Conservation (phyloP, 2,113 vertebrate genomes). For the Falco punctatus region DNA sequence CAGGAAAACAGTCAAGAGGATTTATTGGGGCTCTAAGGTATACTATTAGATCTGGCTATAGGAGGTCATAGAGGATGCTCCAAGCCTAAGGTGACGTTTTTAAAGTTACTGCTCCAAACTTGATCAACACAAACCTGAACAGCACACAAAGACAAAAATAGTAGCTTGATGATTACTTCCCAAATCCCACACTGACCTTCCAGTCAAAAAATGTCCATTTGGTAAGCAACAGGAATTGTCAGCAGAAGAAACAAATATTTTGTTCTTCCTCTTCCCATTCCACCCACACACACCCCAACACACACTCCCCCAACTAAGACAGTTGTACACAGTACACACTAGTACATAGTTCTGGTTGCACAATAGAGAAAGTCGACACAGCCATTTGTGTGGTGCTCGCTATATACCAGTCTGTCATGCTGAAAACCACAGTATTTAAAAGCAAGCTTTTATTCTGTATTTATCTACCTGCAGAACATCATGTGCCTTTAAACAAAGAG, state of each 20-base stretch:
- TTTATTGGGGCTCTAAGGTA: not conserved
- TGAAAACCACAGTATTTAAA: not conserved
- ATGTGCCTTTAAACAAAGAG: not conserved
- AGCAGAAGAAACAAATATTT: not conserved
- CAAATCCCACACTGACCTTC: not conserved
- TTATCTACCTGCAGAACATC: not conserved
- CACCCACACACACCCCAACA: too few relatives aligned
- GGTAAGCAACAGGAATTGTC: not conserved
- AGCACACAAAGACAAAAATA: not conserved
- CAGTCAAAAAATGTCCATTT: not conserved
- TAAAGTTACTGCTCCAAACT: not conserved
- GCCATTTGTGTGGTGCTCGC: conserved; percentile 70
- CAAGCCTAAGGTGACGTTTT: not conserved
- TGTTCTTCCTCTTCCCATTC: not conserved
- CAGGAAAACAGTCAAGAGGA: not conserved
- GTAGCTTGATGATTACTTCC: not conserved
- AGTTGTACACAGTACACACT: conserved; percentile 55
- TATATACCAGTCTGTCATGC: conserved; percentile 62
- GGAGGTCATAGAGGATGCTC: not conserved
- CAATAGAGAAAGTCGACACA: conserved; percentile 70
- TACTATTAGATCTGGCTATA: not conserved
- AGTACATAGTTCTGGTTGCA: conserved; percentile 75
- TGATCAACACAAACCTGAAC: not conserved
- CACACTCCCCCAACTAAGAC: conserved; percentile 59
- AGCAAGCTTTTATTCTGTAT: not conserved